Evolutionary conservation across 2,113 vertebrate species (phyloP).

Genomic region (Amia ocellicauda): DNA sequence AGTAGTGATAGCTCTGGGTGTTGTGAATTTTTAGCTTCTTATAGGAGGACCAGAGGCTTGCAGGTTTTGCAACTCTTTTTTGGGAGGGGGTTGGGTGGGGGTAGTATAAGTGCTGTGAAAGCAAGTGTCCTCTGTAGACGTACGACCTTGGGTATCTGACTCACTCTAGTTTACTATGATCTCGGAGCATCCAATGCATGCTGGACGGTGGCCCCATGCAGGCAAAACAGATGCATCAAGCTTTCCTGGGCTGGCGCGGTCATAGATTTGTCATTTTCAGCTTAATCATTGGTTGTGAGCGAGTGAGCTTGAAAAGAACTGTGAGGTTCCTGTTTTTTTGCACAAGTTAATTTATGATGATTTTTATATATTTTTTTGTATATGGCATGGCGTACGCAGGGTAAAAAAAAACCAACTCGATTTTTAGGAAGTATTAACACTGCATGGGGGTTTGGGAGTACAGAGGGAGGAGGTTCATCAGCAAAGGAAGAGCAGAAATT

Average conservation of each 20-base stretch:
- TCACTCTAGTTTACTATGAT: not conserved
- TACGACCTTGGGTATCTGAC: not conserved
- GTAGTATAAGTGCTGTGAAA: not conserved
- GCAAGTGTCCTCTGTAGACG: slow-evolving; percentile 15
- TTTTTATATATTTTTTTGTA: too few species aligned
- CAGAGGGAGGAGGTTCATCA: too few species aligned
- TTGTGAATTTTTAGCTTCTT: too few species aligned
- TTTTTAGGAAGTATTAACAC: too few species aligned
- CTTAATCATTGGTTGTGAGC: not conserved
- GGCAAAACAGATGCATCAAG: not conserved
- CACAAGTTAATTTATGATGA: slow-evolving; percentile 1
- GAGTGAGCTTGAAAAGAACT: not conserved
- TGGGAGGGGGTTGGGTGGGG: not conserved
- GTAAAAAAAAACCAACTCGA: too few species aligned
- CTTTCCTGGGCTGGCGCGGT: not conserved
- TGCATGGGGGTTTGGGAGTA: too few species aligned
- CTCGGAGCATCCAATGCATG: not conserved
- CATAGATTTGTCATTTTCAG: slow-evolving; percentile 3
- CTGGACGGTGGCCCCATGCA: not conserved
- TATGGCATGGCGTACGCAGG: too few species aligned
- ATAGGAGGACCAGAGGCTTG: too few species aligned
- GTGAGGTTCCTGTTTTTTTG: slow-evolving; percentile 7
- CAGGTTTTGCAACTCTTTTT: too few species aligned
- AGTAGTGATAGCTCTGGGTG: too few species aligned
- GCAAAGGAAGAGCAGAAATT: too few species aligned